phyloP scores from a whole-genome alignment of 1,140 invertebrate genomes.

The Bombus turneri region DNA sequence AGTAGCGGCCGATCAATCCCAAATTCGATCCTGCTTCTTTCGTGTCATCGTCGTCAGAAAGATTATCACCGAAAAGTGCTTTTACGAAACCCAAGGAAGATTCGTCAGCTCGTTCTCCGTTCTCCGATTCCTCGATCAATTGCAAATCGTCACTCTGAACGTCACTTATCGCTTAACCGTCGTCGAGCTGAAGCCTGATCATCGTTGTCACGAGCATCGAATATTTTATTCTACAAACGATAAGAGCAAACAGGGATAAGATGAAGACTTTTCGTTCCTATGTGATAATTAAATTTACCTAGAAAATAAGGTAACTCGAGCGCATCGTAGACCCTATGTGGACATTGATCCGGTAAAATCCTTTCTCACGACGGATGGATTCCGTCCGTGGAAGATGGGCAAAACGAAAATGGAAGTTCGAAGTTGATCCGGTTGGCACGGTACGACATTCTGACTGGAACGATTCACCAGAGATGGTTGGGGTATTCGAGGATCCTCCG shows the following conservation, averaged over 20 bases:
- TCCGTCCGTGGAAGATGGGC: not conserved
- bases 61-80: too few species aligned
- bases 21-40: too few species aligned
- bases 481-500: conserved; percentile 17
- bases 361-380: not conserved
- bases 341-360: not conserved
- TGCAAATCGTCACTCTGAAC: not conserved
- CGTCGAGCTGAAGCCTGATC: not conserved
- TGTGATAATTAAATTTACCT: too few species aligned
- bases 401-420: not conserved
- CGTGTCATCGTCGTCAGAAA: too few species aligned
- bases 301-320: conserved; percentile 21
- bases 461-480: not conserved
- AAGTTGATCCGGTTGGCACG: not conserved
- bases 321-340: not conserved
- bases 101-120: too few species aligned
- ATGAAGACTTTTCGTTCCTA: too few species aligned
- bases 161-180: not conserved
- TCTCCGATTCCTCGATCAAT: not conserved
- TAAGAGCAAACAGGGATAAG: too few species aligned
- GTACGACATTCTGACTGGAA: not conserved
- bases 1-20: too few species aligned
- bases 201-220: not conserved
- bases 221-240: not conserved
- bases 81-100: too few species aligned